Conservation (phyloP, 1,140 invertebrate species). For the Stenopsyche tienmushanensis region DNA sequence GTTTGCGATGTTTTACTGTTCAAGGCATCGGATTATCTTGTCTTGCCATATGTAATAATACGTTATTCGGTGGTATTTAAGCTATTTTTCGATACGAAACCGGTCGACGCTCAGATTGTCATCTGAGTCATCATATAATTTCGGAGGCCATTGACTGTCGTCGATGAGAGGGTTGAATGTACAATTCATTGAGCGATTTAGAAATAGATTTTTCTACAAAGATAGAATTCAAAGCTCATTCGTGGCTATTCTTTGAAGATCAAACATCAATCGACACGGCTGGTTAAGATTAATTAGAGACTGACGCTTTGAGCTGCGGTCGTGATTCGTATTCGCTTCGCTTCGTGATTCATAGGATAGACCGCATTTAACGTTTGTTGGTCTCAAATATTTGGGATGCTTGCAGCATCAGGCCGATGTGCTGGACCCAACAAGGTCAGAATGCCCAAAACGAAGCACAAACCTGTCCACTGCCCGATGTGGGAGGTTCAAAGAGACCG, state of each 20-base stretch:
- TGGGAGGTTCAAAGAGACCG: constrained; percentile 2
- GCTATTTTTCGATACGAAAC: background rate
- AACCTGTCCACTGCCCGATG: constrained; percentile 5
- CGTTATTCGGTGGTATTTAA: too few relatives aligned
- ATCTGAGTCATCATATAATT: background rate
- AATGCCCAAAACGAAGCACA: constrained; percentile 3
- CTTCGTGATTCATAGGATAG: background rate
- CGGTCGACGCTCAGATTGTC: background rate
- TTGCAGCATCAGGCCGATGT: background rate
- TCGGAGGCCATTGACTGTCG: background rate
- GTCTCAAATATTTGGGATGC: background rate
- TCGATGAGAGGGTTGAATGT: too few relatives aligned
- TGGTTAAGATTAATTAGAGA: too few relatives aligned
- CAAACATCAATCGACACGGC: too few relatives aligned
- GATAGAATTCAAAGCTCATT: too few relatives aligned
- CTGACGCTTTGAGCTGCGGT: too few relatives aligned
- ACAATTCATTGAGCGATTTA: too few relatives aligned
- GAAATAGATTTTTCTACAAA: too few relatives aligned
- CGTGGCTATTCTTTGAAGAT: too few relatives aligned
- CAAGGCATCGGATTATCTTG: too few relatives aligned
- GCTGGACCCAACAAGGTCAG: constrained; percentile 1
- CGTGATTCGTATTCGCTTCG: background rate
- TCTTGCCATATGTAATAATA: too few relatives aligned
- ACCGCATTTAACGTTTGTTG: background rate
- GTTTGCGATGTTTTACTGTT: too few relatives aligned